Percentiles rank a stretch among this genome's conserved stretches.
These are phyloP conservation scores for Microcebus ravelobensis DNA, from an alignment of 2,113 vertebrate species.

Conservation along the genomic window DNA sequence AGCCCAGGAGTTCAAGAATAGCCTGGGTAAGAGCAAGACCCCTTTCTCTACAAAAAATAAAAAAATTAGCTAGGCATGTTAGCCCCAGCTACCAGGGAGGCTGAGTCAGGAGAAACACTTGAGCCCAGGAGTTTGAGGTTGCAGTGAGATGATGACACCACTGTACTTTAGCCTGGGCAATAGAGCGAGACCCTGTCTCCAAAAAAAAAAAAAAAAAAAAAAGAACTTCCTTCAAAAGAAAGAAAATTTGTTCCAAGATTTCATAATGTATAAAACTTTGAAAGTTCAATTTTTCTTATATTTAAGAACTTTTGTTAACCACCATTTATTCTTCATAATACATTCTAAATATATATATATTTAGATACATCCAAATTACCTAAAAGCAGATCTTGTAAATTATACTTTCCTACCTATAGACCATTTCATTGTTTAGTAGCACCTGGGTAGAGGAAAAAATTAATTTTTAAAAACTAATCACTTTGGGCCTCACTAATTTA, in stretches of 20 bases:
- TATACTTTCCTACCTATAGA: not conserved
- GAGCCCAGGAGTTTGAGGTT: too few species aligned
- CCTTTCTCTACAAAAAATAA: too few species aligned
- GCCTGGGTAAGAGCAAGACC: too few species aligned
- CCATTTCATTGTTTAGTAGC: conserved; percentile 36
- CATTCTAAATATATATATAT: not conserved
- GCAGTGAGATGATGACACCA: too few species aligned
- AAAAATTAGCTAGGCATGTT: too few species aligned
- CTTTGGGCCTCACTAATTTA: conserved; percentile 8
- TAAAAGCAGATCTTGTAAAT: conserved; percentile 32
- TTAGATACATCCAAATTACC: not conserved
- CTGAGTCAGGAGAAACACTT: too few species aligned
- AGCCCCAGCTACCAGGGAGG: too few species aligned
- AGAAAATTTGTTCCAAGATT: not conserved
- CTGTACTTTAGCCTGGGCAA: too few species aligned
- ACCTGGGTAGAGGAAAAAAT: not conserved
- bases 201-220: not conserved
- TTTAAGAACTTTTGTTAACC: not conserved
- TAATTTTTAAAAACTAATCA: not conserved
- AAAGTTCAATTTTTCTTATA: not conserved
- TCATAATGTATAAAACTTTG: not conserved
- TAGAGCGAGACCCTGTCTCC: too few species aligned
- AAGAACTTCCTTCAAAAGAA: conserved; percentile 15
- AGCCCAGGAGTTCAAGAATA: too few species aligned
- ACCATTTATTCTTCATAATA: conserved; percentile 4